Evolutionary conservation across 2,888 invertebrate species (phyloP), one percentile per base, ranked within the genome.

Genomic region (Byasa hedistus): DNA sequence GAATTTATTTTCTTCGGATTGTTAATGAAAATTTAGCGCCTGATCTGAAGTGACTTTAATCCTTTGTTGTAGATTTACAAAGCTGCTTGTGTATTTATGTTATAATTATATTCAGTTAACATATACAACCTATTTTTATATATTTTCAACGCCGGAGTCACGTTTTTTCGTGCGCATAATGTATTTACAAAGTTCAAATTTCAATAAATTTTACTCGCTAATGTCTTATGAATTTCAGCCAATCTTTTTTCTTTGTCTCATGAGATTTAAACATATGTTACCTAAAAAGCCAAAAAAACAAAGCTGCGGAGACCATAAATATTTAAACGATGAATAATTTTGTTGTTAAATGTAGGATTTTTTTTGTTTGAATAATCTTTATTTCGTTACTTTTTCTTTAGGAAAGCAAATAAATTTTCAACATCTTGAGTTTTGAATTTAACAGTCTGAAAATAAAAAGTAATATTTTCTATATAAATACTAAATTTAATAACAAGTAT

Each of bases 121-220:
- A 48, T 7, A 19, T 48, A n/a, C 1, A 48, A n/a, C 48, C n/a
- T 48, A 19, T 4, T n/a, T 48, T 48, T 48, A 48, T 3, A 48
- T 48, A n/a, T n/a, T 48, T n/a, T 48, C 48, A 10, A 48, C 19
- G n/a, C 44, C 12, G n/a, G n/a, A 48, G 8, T 48, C n/a, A 48
- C 48, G n/a, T 39, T 48, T 44, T 44, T 48, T 5, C 5, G 48
- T n/a, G n/a, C 8, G 48, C 4, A 48, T 48, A 39, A 39, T 39
- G 15, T 48, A 5, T 19, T 48, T 19, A 48, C 48, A 19, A 19
- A 48, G 57, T 58, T 57, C 32, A 64, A 57, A 64, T 62, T 58
- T 57, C 7, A 15, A 57, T 48, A 52, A 44, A 58, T 57, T 36
- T 39, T 19, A 57, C 36, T 64, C 36, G 58, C 64, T 57, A 64